Conservation (phyloP, 2,113 vertebrate species). For the Elephas maximus region DNA sequence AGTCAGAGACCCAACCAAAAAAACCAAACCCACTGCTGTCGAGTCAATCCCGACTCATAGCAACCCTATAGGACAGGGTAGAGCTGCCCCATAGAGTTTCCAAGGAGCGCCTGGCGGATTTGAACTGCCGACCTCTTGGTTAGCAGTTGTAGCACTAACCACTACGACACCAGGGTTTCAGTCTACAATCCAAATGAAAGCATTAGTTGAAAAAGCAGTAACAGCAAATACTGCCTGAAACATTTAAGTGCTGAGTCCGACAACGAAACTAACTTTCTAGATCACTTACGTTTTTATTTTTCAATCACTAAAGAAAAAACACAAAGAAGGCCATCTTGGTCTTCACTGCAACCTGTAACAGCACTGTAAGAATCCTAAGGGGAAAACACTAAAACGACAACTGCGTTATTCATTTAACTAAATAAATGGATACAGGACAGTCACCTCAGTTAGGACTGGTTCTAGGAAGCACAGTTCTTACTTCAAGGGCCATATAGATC, state of each 20-base stretch:
- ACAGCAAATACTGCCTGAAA: background rate
- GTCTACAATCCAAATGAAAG: background rate
- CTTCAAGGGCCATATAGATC: background rate
- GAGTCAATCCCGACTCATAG: no score
- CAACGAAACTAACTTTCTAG: background rate
- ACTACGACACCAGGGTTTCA: background rate
- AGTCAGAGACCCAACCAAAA: background rate
- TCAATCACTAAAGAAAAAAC: background rate
- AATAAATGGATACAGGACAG: background rate
- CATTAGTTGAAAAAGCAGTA: background rate
- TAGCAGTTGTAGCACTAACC: no score
- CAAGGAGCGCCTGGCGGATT: no score
- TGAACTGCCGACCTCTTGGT: no score
- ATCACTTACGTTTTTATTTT: background rate
- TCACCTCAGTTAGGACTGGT: background rate
- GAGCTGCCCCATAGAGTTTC: no score
- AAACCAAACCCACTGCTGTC: no score
- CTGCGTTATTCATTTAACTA: background rate
- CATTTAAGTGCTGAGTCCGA: background rate
- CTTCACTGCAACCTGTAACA: background rate
- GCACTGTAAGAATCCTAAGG: background rate
- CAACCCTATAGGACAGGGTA: no score
- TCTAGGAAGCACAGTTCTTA: background rate
- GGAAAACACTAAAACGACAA: background rate
- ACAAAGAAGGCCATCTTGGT: background rate